Evolutionary conservation across 2,888 invertebrate species (phyloP).

Genomic region (Drosophila mettleri): DNA sequence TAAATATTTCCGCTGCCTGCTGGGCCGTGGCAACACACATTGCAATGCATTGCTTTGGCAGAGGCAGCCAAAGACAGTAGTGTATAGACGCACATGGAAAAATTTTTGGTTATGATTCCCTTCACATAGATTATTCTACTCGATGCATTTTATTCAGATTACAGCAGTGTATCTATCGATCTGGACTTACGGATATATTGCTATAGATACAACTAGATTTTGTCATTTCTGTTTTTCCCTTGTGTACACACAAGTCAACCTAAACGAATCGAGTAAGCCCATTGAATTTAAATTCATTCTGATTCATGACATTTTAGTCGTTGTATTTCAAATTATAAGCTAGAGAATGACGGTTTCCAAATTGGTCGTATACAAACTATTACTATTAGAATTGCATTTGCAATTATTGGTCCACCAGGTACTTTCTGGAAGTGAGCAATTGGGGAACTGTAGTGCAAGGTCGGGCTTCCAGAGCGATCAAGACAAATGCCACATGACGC

Average conservation of each 20-base stretch:
- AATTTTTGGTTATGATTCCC: background rate
- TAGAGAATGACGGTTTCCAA: slow-evolving; percentile 48
- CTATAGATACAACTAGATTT: background rate
- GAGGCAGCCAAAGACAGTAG: slow-evolving; percentile 5
- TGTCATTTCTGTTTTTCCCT: background rate
- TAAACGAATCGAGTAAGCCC: too few relatives aligned
- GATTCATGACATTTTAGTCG: slow-evolving; percentile 14
- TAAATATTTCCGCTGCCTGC: slow-evolving; percentile 34
- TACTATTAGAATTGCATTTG: slow-evolving; percentile 8
- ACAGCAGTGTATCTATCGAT: too few relatives aligned
- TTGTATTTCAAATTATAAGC: background rate
- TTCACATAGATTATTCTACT: too few relatives aligned
- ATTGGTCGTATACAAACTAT: slow-evolving; percentile 46
- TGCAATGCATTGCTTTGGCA: background rate
- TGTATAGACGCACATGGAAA: background rate
- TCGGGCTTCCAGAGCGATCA: too few relatives aligned
- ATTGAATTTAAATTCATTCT: background rate
- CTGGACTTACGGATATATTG: too few relatives aligned
- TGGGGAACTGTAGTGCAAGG: slow-evolving; percentile 6
- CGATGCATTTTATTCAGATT: too few relatives aligned
- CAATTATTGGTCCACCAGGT: background rate
- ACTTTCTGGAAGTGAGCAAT: background rate
- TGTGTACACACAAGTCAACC: background rate
- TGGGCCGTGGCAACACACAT: slow-evolving; percentile 18
- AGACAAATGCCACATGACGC: background rate